phyloP scores from a whole-genome alignment of 2,888 invertebrate species.

The Erebia ligea region DNA sequence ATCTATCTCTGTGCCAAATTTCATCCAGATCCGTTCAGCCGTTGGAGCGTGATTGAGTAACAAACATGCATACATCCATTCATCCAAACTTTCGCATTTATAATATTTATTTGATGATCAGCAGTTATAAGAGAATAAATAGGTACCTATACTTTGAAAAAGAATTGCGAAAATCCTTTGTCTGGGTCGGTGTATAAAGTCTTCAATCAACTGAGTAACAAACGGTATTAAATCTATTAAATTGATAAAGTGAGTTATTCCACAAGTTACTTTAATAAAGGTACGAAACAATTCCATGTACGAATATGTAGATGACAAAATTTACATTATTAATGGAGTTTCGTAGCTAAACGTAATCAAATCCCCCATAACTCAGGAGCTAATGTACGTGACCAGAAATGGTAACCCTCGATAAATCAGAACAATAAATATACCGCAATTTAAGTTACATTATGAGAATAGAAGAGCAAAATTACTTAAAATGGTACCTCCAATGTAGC shows the following conservation, averaged over 20 bases:
- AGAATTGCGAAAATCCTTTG: no score
- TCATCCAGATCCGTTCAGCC: no score
- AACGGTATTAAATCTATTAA: no score
- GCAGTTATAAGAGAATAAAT: no score
- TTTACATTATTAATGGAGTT: conserved; percentile 16
- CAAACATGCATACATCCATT: no score
- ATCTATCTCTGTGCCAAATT: no score
- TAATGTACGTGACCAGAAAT: conserved; percentile 32
- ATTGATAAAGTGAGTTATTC: background rate
- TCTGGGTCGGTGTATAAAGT: no score
- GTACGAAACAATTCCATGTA: background rate
- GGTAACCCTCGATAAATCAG: conserved; percentile 24
- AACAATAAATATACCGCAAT: conserved; percentile 27
- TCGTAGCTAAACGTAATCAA: conserved; percentile 18
- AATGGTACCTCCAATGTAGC: background rate
- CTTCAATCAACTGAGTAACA: no score
- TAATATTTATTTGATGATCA: no score
- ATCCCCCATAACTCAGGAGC: conserved; percentile 29
- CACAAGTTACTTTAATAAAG: background rate
- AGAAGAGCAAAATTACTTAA: conserved; percentile 5
- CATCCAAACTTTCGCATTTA: no score
- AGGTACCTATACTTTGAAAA: no score
- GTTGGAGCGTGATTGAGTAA: no score
- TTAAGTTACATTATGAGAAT: conserved; percentile 11
- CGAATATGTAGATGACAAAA: conserved; percentile 1